Base-by-base conservation (phyloP, 1,140 invertebrate species). In the Caligus rogercresseyi region DNA sequence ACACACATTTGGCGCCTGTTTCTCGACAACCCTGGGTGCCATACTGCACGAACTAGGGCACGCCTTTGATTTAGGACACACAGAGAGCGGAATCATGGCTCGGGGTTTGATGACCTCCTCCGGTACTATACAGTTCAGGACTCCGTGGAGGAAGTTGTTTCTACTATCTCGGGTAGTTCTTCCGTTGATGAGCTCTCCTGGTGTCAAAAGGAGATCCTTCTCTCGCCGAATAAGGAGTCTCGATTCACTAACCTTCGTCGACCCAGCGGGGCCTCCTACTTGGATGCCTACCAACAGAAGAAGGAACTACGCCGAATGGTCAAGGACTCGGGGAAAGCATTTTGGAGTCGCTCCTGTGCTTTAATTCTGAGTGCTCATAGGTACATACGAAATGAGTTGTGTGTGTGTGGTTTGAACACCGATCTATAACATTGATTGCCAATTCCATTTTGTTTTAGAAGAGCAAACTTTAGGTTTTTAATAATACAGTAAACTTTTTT, bases 41-140 rank as follows among this genome's bases (percentile, higher is more conserved):
- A 83, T 89, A 4, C 81, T 91, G 24, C 92, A 97, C 74, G 92
- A 96, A 76, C 73, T 97, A 52, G 89, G 89, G 14, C 92, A 96
- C 71, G 90, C 87, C 1, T 92, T 96, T 72, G 89, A 95, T 74
- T 78, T 96, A 26, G 90, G 88, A 0, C 91, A 97, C 72, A 87
- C 88, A 0, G 78, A 81, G 66, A 80, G 84, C 66, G 91, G 92
- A 4, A 87, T 97, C 54, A 96, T 97, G 92, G 87, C 87, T 15
- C 78, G 87, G 69, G 90, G 89, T 94, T 95, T 73, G 89, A 94
- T 73, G 85, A 91, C 67, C 70, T 78, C n/a, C 70, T 81, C 85
- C 53, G 83, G 83, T 75, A 80, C 79, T 68, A 84, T 84, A 63
- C 86, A 3, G 63, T 60, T 31, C 18, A 16, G 2, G 24, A 21